Evolutionary conservation across 2,888 invertebrate species (phyloP), one percentile per base, ranked within the genome.

Genomic region (Tachystola acroxantha): DNA sequence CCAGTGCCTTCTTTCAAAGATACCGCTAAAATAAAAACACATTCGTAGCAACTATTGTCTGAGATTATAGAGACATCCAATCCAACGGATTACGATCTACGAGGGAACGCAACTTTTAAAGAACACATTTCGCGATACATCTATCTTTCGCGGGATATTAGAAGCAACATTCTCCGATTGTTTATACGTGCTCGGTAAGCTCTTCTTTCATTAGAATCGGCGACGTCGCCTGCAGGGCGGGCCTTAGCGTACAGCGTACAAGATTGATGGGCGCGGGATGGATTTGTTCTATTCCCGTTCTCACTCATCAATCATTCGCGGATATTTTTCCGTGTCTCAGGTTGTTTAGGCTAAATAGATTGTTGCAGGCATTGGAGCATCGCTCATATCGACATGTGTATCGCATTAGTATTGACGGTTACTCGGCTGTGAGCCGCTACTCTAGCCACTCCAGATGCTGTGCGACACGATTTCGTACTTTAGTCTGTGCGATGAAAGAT

Each of bases 291-390:
- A 85, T 85, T 80, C 84, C 75, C 70, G 77, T 68, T 65, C 68
- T 57, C 64, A 64, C 75, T 84, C 85, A 86, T 86, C 86, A 81
- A 86, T 86, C 86, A 86, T 85, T 78, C 65, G 73, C 70, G 77
- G 76, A 84, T 85, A 85, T 85, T 85, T 85, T 85, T 84, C 80
- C 82, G 69, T 84, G 81, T 85, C 77, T 76, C 75, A 73, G 77
- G 77, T 81, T 85, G 79, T 82, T 85, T 80, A 79, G 77, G 67
- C 74, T 80, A 79, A 78, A 82, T 80, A 82, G 70, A 82, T 82
- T 79, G 82, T 80, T 73, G 74, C 75, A 64, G 62, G 63, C 59
- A 63, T 71, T 48, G 60, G 68, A 64, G 62, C 68, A 66, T 74
- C 72, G 57, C 60, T 69, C 64, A 66, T 69, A 71, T 64, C 60